These are phyloP conservation scores for Fukomys damarensis DNA, from an alignment of 2,113 vertebrate genomes.

Conservation along the genomic window DNA sequence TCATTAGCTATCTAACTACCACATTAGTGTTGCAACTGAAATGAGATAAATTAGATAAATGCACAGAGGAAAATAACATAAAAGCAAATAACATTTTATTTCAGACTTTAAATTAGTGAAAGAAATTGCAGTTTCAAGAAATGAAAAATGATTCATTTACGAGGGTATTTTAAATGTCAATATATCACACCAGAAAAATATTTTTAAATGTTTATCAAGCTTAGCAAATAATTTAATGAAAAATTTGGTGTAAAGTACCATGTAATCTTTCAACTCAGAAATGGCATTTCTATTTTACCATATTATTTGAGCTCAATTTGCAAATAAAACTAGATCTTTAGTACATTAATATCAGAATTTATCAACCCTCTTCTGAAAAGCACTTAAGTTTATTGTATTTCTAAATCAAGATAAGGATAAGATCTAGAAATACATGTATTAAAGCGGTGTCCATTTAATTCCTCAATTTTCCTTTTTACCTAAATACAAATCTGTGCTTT, in stretches of 20 bases:
- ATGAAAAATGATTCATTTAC: neutral
- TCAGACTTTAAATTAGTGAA: constrained; percentile 25
- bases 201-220: neutral
- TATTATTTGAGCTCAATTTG: neutral
- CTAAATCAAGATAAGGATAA: neutral
- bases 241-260: neutral
- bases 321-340: neutral
- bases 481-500: neutral
- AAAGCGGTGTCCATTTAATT: neutral
- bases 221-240: neutral
- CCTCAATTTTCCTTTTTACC: neutral
- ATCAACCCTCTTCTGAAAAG: neutral
- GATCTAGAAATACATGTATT: neutral
- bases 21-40: constrained; percentile 36
- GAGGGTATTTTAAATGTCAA: neutral
- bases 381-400: neutral
- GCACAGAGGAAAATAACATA: constrained; percentile 1
- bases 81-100: constrained; percentile 51
- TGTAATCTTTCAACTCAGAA: neutral
- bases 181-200: neutral
- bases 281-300: neutral
- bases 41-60: constrained; percentile 59
- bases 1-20: neutral
- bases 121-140: neutral
- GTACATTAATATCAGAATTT: neutral